Evolutionary conservation across 2,797 vertebrate species (phyloP), one percentile per base, ranked within the genome.

Genomic region (Selene dorsalis): DNA sequence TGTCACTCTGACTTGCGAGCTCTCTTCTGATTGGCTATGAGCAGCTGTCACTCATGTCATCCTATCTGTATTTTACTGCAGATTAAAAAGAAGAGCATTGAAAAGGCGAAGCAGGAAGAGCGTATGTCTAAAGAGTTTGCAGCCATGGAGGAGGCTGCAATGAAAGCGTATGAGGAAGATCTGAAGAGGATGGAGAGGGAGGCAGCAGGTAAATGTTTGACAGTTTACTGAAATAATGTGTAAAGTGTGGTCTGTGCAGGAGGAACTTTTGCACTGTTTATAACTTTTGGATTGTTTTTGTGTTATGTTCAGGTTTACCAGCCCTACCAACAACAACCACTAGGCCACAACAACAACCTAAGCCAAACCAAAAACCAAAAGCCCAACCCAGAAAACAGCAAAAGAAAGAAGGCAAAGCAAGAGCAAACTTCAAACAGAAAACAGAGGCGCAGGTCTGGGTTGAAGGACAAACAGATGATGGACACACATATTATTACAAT

Each of bases 71-170:
- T 77, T 18, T 43, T 8, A 35, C 28, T 86, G 12, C 86, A 99
- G 97, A 99, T 99, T 95, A 98, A 95, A 90, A 97, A 98, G 95
- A 99, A 96, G 91, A 99, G 98, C 70, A 79, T 98, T 55, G 96
- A 97, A 58, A 98, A 99, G 79, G 95, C 95, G 14, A 98, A 99
- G 87, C 95, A 97, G 87, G 97, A 97, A 75, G 93, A 96, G 82
- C 95, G 95, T n/a, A 94, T 92, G 93, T 97, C 95, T 12, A 99
- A 99, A 89, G 94, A 98, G 87, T 99, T 99, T 92, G 96, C 96
- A 56, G 95, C 96, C 5, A 99, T 99, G 97, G 98, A 99, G 86
- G 96, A 97, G 76, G 98, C 98, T 56, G 98, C 97, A 4, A 81
- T 95, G 84, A 98, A 97, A 86, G 97, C 97, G 0, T 99, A 98